Evolutionary conservation across 1,140 invertebrate species (phyloP).

Genomic region (Pseudomyrmex pallidus): DNA sequence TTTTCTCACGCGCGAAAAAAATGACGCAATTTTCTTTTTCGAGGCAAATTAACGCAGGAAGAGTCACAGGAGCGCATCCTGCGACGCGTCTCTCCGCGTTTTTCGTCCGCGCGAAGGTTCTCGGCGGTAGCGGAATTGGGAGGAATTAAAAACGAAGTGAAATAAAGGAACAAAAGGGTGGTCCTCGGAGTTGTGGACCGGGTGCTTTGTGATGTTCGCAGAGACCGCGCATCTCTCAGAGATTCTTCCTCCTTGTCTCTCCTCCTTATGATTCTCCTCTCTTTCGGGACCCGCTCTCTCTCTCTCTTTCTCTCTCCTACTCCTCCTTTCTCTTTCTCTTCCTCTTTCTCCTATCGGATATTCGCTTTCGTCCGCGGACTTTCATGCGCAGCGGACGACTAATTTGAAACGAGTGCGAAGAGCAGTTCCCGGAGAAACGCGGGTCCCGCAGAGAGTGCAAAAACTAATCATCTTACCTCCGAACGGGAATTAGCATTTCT

Average conservation of each 20-base stretch:
- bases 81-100: slow-evolving; percentile 44
- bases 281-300: slow-evolving; percentile 9
- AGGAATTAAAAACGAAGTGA: slow-evolving; percentile 80
- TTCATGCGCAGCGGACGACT: slow-evolving; percentile 70
- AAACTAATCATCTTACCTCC: slow-evolving; percentile 73
- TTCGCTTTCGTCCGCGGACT: slow-evolving; percentile 57
- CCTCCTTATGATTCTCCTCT: slow-evolving; percentile 45
- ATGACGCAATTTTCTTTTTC: no score
- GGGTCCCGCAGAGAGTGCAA: slow-evolving; percentile 42
- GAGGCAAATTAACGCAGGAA: slow-evolving; percentile 34
- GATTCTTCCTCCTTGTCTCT: slow-evolving; percentile 15
- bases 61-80: slow-evolving; percentile 7
- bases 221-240: slow-evolving; percentile 62
- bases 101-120: slow-evolving; percentile 69
- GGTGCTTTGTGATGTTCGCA: slow-evolving; percentile 77
- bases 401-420: slow-evolving; percentile 72
- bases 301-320: slow-evolving; percentile 28
- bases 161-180: slow-evolving; percentile 77
- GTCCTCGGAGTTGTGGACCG: slow-evolving; percentile 58
- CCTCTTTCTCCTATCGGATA: slow-evolving; percentile 19
- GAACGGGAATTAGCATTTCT: slow-evolving; percentile 76
- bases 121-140: slow-evolving; percentile 74
- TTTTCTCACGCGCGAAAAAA: no score
- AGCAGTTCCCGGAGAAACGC: slow-evolving; percentile 26
- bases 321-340: slow-evolving; percentile 2